A percentile compares a stretch with the other conserved stretches of the same genome.
Evolutionary conservation across 2,113 vertebrate species (phyloP).

Genomic region (Crotalus viridis): DNA sequence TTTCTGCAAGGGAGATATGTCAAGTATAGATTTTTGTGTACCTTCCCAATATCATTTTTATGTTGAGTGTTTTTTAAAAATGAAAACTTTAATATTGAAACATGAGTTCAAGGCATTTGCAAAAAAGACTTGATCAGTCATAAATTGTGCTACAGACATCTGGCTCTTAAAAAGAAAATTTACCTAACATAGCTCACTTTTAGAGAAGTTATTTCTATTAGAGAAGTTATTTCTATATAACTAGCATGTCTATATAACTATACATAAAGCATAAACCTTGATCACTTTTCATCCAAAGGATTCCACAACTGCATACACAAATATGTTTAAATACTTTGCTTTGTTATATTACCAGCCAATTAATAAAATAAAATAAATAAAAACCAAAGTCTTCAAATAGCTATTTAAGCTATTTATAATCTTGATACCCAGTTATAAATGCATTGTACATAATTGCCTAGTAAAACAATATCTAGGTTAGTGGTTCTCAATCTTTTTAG

Average conservation of each 20-base stretch:
- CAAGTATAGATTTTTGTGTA: slow-evolving; percentile 51
- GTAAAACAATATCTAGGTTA: rapidly evolving
- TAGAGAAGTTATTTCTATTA: background rate
- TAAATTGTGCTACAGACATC: background rate
- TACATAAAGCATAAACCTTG: background rate
- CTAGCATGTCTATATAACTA: background rate
- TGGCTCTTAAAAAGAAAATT: background rate
- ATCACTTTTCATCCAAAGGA: background rate
- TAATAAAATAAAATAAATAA: background rate
- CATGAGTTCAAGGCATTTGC: slow-evolving; percentile 50
- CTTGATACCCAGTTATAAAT: background rate
- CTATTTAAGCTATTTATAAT: background rate
- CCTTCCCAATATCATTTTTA: slow-evolving; percentile 18
- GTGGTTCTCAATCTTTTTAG: too few relatives aligned
- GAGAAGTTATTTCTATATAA: background rate
- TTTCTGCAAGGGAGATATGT: slow-evolving; percentile 65
- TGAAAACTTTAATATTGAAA: slow-evolving; percentile 57
- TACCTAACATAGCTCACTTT: background rate
- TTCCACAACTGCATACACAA: background rate
- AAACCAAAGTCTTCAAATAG: background rate
- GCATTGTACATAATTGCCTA: background rate
- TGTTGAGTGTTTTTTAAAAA: slow-evolving; percentile 42
- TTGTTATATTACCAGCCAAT: background rate
- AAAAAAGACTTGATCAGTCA: slow-evolving; percentile 16
- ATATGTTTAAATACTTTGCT: background rate